Conservation (phyloP, 2,113 vertebrate genomes). For the Salvelinus alpinus region DNA sequence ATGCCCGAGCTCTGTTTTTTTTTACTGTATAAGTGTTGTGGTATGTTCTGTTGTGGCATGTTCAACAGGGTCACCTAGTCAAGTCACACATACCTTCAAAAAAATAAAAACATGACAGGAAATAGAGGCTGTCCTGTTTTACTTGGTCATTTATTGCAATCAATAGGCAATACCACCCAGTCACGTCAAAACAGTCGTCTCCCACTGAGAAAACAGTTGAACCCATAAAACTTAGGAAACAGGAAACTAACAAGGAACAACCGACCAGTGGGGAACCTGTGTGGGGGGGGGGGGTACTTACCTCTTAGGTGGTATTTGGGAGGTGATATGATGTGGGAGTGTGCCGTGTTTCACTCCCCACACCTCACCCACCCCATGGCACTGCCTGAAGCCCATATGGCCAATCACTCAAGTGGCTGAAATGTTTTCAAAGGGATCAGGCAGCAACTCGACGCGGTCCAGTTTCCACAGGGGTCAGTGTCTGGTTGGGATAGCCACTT, state of each 20-base stretch:
- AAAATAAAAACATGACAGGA: neutral
- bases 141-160: neutral
- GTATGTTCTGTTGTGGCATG: neutral
- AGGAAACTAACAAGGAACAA: constrained; percentile 5
- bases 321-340: neutral
- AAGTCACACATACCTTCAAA: constrained; percentile 17
- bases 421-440: constrained; percentile 59
- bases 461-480: constrained; percentile 70
- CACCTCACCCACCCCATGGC: constrained; percentile 31
- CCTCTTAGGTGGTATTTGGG: constrained; percentile 30
- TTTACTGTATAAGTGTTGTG: constrained; percentile 6
- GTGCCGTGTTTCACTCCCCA: constrained; percentile 10
- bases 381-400: constrained; percentile 64
- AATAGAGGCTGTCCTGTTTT: constrained; percentile 15
- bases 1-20: constrained; percentile 16
- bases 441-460: constrained; percentile 65
- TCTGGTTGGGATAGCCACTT: constrained; percentile 65
- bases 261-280: neutral
- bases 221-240: neutral
- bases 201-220: constrained; percentile 12
- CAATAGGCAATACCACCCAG: neutral
- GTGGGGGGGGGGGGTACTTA: neutral
- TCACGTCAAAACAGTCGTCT: neutral
- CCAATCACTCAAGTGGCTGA: constrained; percentile 65
- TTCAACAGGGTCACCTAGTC: neutral